Percentiles rank a stretch among this genome's conserved stretches.
Evolutionary conservation across 2,888 invertebrate species (phyloP).

Genomic region (Scelioninae gen. 1): DNA sequence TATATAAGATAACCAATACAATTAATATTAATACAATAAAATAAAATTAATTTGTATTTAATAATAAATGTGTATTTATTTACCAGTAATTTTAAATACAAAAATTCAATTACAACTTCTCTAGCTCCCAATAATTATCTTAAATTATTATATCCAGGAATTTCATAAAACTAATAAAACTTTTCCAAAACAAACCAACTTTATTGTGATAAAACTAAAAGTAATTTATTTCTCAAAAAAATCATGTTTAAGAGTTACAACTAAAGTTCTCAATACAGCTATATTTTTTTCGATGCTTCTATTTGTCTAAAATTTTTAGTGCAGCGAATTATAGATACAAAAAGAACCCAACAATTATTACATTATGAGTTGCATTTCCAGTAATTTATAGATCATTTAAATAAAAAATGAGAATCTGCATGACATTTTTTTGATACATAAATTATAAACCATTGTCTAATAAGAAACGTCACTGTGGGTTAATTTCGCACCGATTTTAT

Average conservation of each 20-base stretch:
- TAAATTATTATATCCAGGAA: background rate
- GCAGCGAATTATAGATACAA: no score
- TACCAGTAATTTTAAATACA: no score
- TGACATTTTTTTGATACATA: background rate
- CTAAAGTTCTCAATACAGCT: background rate
- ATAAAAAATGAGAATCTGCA: background rate
- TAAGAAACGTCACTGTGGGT: no score
- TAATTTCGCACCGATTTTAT: conserved; percentile 1
- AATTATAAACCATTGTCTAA: background rate
- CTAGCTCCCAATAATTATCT: background rate
- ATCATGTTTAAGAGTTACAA: background rate
- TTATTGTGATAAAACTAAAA: background rate
- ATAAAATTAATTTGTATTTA: conserved; percentile 29
- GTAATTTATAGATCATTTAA: background rate
- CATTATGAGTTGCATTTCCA: background rate
- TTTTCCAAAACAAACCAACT: background rate
- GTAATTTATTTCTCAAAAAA: background rate
- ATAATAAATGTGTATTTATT: background rate
- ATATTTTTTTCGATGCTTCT: background rate
- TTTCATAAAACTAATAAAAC: background rate
- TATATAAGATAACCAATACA: conserved; percentile 32
- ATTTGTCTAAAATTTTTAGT: no score
- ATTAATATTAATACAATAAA: conserved; percentile 28
- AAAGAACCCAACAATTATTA: background rate
- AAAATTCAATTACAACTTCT: no score